Evolutionary conservation across 2,888 invertebrate species (phyloP), one percentile per base, ranked within the genome.

Genomic region (Carabus problematicus): DNA sequence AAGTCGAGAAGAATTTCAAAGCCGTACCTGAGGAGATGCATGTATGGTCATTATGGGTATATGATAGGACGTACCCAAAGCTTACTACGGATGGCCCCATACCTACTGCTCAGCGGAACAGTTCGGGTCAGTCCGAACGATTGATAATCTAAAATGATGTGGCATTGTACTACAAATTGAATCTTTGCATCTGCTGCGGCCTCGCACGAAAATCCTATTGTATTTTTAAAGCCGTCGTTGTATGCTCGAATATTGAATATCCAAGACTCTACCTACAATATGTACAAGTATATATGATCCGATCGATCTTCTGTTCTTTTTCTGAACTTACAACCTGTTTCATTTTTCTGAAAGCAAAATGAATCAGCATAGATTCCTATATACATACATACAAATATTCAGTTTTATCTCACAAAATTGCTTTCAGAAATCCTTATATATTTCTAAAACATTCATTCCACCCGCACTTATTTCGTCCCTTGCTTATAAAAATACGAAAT

Each of bases 81-180:
- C n/a, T n/a, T n/a, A n/a, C n/a, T n/a, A n/a, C n/a, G n/a, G n/a
- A n/a, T n/a, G n/a, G n/a, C n/a, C n/a, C n/a, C n/a, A n/a, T 41
- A 42, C 59, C 49, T 54, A 42, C 16, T 18, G 56, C 42, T 52
- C n/a, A 19, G 47, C 52, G 39, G 43, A 39, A 56, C 11, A 14
- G 11, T 56, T 29, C 39, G 16, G 9, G 18, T 12, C 18, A 52
- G 29, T 29, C 56, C 62, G 41, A 62, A 40, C 61, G 62, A 69
- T 62, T 69, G 69, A 69, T 69, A 69, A 69, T 69, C 69, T 69
- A 69, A 71, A 74, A 74, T 74, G 73, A 70, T 72, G 67, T 70
- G 66, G 71, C 73, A 74, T 75, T 75, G 75, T 75, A 72, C 70
- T 73, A 70, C 71, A 75, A 74, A 75, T 75, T 75, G 73, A 73